Conservation (phyloP, 2,797 vertebrate species). For the Ctenochaetus hawaiiensis region DNA sequence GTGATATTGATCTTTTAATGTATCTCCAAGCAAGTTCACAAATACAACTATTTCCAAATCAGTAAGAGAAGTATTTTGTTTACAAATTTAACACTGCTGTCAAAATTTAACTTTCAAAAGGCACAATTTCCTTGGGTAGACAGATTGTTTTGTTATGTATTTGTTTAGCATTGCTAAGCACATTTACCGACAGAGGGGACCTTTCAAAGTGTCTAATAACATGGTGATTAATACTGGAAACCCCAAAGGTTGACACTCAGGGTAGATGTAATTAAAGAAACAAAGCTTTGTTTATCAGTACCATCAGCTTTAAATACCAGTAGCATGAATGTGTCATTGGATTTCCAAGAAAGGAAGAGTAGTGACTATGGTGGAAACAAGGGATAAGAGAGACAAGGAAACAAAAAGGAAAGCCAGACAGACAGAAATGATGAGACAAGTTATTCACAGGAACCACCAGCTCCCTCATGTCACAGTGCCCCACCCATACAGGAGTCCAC, state of each 20-base stretch:
- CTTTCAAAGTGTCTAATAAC: slow-evolving; percentile 20
- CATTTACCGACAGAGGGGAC: not conserved
- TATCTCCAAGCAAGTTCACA: not conserved
- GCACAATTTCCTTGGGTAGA: not conserved
- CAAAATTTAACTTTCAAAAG: not conserved
- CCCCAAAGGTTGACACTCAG: slow-evolving; percentile 15
- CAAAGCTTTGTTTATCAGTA: slow-evolving; percentile 5
- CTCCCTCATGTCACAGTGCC: slow-evolving; percentile 3
- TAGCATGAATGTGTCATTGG: slow-evolving; percentile 25
- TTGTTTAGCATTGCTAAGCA: no score
- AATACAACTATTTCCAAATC: not conserved
- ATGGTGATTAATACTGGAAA: slow-evolving; percentile 45
- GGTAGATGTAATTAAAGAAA: slow-evolving; percentile 1
- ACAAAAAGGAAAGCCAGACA: slow-evolving; percentile 31
- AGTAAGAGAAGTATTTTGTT: no score
- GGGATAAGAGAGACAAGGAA: slow-evolving; percentile 11
- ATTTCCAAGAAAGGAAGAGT: slow-evolving; percentile 40
- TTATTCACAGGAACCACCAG: slow-evolving; percentile 53
- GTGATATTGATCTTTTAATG: not conserved
- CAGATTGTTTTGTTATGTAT: not conserved
- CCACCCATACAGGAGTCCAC: slow-evolving; percentile 30
- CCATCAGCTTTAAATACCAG: slow-evolving; percentile 17
- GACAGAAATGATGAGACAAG: slow-evolving; percentile 54
- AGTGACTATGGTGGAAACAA: slow-evolving; percentile 25
- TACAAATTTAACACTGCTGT: no score